Conservation (phyloP, 2,888 invertebrate species). For the Rugalucina vietnamica region DNA sequence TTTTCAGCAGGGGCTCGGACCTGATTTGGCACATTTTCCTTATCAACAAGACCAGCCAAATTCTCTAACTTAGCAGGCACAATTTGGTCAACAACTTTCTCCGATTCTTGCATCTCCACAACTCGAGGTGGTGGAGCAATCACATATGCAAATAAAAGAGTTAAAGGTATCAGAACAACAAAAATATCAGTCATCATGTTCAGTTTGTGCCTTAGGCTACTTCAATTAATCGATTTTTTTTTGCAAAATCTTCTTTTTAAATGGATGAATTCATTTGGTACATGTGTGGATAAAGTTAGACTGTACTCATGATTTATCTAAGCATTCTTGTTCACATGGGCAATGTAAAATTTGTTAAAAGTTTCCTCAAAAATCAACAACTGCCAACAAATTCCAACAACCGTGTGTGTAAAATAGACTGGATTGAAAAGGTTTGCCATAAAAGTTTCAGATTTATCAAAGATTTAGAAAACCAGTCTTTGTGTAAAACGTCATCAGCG, state of each 20-base stretch:
- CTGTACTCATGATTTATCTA: not conserved
- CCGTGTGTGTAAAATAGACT: not conserved
- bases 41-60: not conserved
- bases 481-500: not conserved
- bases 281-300: not conserved
- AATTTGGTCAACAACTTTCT: not conserved
- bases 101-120: not conserved
- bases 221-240: not conserved
- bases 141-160: not conserved
- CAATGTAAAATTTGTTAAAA: not conserved
- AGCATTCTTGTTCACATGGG: not conserved
- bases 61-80: not conserved
- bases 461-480: not conserved
- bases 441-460: not conserved
- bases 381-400: not conserved
- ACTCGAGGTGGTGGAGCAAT: not conserved
- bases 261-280: not conserved
- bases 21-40: not conserved
- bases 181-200: too few relatives aligned
- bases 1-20: not conserved
- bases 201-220: not conserved
- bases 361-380: not conserved
- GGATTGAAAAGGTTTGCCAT: not conserved
- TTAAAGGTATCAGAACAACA: not conserved
- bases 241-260: not conserved